Evolutionary conservation across 2,888 invertebrate species (phyloP).

Genomic region (Trisateles emortualis): DNA sequence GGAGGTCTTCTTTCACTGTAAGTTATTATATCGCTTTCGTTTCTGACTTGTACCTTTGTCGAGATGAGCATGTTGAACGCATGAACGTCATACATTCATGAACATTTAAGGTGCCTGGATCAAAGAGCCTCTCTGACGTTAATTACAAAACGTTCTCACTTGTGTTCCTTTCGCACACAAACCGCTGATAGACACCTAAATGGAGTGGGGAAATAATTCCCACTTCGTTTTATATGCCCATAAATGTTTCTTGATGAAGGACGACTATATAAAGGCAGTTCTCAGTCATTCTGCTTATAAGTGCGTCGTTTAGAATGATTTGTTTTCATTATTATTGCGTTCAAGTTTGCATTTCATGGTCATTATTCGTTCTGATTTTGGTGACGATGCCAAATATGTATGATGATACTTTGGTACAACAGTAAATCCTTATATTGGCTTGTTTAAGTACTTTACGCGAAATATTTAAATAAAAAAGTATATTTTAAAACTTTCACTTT

Average conservation of each 20-base stretch:
- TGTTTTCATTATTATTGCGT: slow-evolving; percentile 40
- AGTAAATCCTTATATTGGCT: not conserved
- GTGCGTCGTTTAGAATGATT: slow-evolving; percentile 40
- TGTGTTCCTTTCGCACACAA: slow-evolving; percentile 35
- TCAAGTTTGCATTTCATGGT: slow-evolving; percentile 38
- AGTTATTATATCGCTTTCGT: slow-evolving; percentile 25
- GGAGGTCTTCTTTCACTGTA: not conserved
- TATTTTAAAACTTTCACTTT: not conserved
- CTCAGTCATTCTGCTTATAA: slow-evolving; percentile 35
- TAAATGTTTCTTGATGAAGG: slow-evolving; percentile 42
- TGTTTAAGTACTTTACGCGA: too few relatives aligned
- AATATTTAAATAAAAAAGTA: not conserved
- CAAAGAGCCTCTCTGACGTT: slow-evolving; percentile 69
- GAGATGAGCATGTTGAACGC: slow-evolving; percentile 58
- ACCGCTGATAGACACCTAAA: slow-evolving; percentile 48
- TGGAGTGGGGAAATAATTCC: slow-evolving; percentile 17
- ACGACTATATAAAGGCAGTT: slow-evolving; percentile 36
- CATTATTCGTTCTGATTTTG: slow-evolving; percentile 38
- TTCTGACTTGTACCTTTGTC: slow-evolving; percentile 26
- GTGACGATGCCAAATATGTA: slow-evolving; percentile 15
- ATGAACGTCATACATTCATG: slow-evolving; percentile 65
- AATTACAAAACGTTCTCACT: slow-evolving; percentile 61
- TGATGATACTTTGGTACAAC: not conserved
- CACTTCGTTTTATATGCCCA: slow-evolving; percentile 20
- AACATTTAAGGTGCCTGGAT: slow-evolving; percentile 71